Percentiles rank a stretch among this genome's conserved stretches.
These are phyloP conservation scores for Dinoponera quadriceps DNA, from an alignment of 1,140 invertebrate species.

Conservation along the genomic window DNA sequence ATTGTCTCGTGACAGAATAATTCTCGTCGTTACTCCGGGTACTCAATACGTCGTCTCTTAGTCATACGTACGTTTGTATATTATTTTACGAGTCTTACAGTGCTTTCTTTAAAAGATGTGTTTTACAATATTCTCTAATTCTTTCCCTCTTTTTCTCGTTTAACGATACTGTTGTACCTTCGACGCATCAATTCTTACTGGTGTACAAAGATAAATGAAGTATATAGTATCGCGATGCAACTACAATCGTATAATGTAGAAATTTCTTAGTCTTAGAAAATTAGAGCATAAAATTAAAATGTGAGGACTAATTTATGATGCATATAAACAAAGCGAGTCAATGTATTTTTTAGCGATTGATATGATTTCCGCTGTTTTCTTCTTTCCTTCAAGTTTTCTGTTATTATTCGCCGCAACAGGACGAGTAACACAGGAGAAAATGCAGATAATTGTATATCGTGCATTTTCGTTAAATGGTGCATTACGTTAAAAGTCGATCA, in stretches of 20 bases:
- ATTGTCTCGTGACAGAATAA: not conserved
- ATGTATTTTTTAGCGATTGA: constrained; percentile 41
- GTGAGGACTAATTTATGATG: constrained; percentile 19
- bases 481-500: constrained; percentile 56
- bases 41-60: constrained; percentile 24
- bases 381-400: constrained; percentile 11
- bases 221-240: constrained; percentile 59
- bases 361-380: constrained; percentile 17
- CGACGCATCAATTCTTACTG: constrained; percentile 56
- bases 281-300: constrained; percentile 54
- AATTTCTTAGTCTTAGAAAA: constrained; percentile 46
- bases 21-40: constrained; percentile 4
- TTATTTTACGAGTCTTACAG: constrained; percentile 60
- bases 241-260: constrained; percentile 53
- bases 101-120: constrained; percentile 47
- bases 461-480: constrained; percentile 44
- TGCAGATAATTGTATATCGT: constrained; percentile 54
- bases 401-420: not conserved
- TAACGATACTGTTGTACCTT: constrained; percentile 51
- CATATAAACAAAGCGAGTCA: constrained; percentile 26
- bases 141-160: not conserved
- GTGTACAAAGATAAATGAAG: constrained; percentile 64
- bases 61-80: constrained; percentile 39
- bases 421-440: constrained; percentile 41
- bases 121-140: constrained; percentile 62